A percentile compares a stretch with the other conserved stretches of the same genome.
phyloP scores from a whole-genome alignment of 2,888 invertebrate species.

The Drosophila algonquin region DNA sequence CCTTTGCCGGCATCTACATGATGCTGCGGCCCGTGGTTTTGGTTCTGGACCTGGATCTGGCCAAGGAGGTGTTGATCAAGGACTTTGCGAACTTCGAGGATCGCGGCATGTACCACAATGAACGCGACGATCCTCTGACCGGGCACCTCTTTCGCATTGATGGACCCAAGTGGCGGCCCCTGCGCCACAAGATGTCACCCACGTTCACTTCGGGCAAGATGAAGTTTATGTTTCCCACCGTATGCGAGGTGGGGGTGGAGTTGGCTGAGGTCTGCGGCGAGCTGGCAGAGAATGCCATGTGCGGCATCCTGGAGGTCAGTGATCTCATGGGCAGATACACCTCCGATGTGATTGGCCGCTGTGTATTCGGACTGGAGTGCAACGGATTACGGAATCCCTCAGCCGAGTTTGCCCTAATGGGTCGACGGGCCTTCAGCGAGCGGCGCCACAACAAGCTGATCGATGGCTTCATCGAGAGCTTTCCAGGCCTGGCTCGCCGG shows the following conservation, averaged over 20 bases:
- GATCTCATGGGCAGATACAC: slow-evolving; percentile 83
- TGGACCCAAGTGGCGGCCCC: slow-evolving; percentile 82
- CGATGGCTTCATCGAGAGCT: slow-evolving; percentile 57
- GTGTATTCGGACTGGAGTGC: slow-evolving; percentile 84
- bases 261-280: slow-evolving; percentile 50
- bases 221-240: slow-evolving; percentile 83
- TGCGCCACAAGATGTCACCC: slow-evolving; percentile 84
- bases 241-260: slow-evolving; percentile 62
- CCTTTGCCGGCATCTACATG: slow-evolving; percentile 72
- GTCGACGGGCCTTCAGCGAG: slow-evolving; percentile 56
- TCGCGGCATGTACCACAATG: slow-evolving; percentile 79
- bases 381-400: slow-evolving; percentile 82
- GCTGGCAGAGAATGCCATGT: slow-evolving; percentile 57
- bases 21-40: slow-evolving; percentile 74
- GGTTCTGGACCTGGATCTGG: slow-evolving; percentile 62
- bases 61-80: slow-evolving; percentile 63
- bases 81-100: slow-evolving; percentile 81
- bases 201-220: slow-evolving; percentile 85
- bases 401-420: slow-evolving; percentile 80
- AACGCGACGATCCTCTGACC: slow-evolving; percentile 81
- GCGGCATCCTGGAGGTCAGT: slow-evolving; percentile 58
- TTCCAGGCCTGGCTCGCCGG: slow-evolving; percentile 58
- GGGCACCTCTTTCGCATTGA: slow-evolving; percentile 79
- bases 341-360: slow-evolving; percentile 84
- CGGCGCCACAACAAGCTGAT: slow-evolving; percentile 45